These are phyloP conservation scores for Epicampocera succincta DNA, from an alignment of 2,888 invertebrate species.

Conservation along the genomic window DNA sequence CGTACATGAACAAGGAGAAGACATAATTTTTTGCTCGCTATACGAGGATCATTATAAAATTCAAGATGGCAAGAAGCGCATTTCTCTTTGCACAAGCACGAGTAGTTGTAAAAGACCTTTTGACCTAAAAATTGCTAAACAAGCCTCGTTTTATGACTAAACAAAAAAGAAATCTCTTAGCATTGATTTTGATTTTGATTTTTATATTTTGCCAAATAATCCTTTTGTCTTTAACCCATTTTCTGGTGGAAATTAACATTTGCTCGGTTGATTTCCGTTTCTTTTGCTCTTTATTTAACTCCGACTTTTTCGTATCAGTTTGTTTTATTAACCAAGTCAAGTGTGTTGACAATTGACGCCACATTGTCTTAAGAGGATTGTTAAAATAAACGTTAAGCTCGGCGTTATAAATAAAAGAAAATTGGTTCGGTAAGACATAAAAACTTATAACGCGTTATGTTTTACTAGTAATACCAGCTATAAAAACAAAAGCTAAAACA, in stretches of 20 bases:
- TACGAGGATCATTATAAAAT: neutral
- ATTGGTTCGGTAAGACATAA: constrained; percentile 45
- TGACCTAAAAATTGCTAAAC: too few species aligned
- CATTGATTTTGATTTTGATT: neutral
- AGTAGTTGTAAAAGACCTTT: too few species aligned
- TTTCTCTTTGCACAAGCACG: too few species aligned
- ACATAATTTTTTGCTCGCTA: neutral
- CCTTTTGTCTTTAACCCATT: constrained; percentile 56
- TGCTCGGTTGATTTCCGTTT: constrained; percentile 37
- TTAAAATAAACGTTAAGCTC: constrained; percentile 65
- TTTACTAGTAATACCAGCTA: constrained; percentile 29
- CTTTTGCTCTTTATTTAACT: neutral
- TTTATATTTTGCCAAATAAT: constrained; percentile 40
- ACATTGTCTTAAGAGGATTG: constrained; percentile 69
- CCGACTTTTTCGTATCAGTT: constrained; percentile 25
- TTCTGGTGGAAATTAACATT: constrained; percentile 55
- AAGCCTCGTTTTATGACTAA: too few species aligned
- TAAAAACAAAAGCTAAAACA: constrained; percentile 18
- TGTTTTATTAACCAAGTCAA: constrained; percentile 69
- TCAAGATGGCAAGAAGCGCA: too few species aligned
- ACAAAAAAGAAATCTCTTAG: neutral
- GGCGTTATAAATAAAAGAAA: constrained; percentile 46
- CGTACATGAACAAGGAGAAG: neutral
- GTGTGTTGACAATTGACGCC: constrained; percentile 69
- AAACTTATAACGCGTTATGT: constrained; percentile 55